Evolutionary conservation across 2,888 invertebrate genomes (phyloP).

Genomic region (Lydus trimaculatus): DNA sequence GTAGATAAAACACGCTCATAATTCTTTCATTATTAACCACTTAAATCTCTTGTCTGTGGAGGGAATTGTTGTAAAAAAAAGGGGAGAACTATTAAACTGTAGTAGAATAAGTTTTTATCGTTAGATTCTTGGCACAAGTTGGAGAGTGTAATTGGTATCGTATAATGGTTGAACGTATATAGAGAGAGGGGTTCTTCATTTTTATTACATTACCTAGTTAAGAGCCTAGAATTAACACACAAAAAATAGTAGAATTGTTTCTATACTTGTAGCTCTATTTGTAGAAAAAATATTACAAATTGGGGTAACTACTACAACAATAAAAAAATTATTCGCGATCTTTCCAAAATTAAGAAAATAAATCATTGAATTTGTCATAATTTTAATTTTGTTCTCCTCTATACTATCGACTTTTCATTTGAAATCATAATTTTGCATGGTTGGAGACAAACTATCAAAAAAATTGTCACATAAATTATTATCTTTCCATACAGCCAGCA

Average conservation of each 20-base stretch:
- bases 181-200: neutral
- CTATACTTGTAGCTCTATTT: neutral
- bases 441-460: neutral
- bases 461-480: slow-evolving; percentile 1
- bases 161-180: neutral
- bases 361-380: neutral
- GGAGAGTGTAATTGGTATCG: neutral
- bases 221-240: neutral
- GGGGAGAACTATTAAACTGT: too few species aligned
- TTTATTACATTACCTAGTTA: neutral
- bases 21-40: neutral
- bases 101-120: slow-evolving; percentile 4
- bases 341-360: neutral
- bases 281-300: neutral
- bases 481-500: neutral
- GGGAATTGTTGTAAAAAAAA: neutral
- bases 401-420: neutral
- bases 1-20: slow-evolving; percentile 6
- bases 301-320: neutral
- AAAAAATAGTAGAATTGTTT: neutral
- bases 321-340: neutral
- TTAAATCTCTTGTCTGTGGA: neutral
- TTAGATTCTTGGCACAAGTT: neutral
- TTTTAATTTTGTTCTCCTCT: neutral
- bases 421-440: neutral